phyloP scores from a whole-genome alignment of 2,113 vertebrate species.

The Lethenteron reissneri region DNA sequence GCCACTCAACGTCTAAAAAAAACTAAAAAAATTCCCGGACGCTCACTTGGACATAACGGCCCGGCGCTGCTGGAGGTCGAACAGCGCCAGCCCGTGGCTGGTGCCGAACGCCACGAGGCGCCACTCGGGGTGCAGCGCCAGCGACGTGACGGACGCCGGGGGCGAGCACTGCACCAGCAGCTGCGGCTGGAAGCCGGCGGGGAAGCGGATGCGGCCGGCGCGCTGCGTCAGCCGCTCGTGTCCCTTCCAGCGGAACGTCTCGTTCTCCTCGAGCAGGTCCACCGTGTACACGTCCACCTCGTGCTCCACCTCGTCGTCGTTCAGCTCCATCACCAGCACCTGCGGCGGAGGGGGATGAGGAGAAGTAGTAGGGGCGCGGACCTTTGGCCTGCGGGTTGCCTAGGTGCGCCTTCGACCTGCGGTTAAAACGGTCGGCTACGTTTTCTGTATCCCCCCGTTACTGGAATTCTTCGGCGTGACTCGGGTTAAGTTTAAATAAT shows the following conservation, averaged over 20 bases:
- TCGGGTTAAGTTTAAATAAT: no score
- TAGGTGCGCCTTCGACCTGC: background rate
- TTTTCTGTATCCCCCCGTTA: no score
- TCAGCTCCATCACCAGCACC: conserved; percentile 69
- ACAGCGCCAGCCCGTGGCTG: conserved; percentile 80
- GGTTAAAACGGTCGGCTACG: no score
- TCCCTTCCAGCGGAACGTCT: conserved; percentile 96
- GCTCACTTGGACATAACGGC: conserved; percentile 57
- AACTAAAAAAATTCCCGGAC: background rate
- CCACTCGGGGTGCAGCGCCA: conserved; percentile 77
- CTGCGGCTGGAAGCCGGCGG: conserved; percentile 58
- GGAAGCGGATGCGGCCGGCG: conserved; percentile 35
- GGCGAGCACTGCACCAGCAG: conserved; percentile 68
- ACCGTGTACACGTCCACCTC: conserved; percentile 39
- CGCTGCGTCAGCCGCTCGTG: conserved; percentile 57
- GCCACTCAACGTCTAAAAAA: background rate
- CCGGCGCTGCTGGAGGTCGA: conserved; percentile 59
- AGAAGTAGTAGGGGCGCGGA: no score
- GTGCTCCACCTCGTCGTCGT: conserved; percentile 43
- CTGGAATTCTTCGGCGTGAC: no score
- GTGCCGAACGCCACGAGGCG: conserved; percentile 79
- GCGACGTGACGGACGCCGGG: conserved; percentile 52
- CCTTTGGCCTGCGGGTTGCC: no score
- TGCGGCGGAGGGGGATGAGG: conserved; percentile 14
- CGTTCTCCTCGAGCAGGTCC: conserved; percentile 71